Conservation (phyloP, 2,113 vertebrate species). For the Ctenomys sociabilis region DNA sequence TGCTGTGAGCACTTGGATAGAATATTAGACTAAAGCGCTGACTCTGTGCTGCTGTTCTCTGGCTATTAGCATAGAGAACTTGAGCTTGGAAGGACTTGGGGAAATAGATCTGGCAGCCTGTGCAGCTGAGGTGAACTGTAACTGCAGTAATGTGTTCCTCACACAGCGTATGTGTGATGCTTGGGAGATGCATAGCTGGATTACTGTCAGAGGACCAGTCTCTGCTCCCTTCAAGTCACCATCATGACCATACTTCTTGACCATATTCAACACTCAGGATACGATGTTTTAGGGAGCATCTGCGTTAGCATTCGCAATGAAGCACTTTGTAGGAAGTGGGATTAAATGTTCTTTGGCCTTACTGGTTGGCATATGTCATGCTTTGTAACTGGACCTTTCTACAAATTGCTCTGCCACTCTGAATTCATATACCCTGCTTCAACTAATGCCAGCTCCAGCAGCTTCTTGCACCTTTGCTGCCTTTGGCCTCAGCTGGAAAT, state of each 20-base stretch:
- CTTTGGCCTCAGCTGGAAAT: slow-evolving; percentile 76
- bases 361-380: slow-evolving; percentile 29
- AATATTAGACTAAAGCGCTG: background rate
- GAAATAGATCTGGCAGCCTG: background rate
- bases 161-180: background rate
- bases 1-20: background rate
- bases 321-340: slow-evolving; percentile 66
- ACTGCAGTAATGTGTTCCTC: slow-evolving; percentile 24
- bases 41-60: slow-evolving; percentile 41
- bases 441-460: slow-evolving; percentile 40
- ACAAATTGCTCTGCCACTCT: slow-evolving; percentile 54
- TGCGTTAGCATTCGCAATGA: slow-evolving; percentile 40
- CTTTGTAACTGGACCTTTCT: slow-evolving; percentile 53
- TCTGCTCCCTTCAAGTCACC: slow-evolving; percentile 33
- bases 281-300: slow-evolving; percentile 59
- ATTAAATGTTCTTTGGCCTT: background rate
- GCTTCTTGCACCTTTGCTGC: slow-evolving; percentile 75
- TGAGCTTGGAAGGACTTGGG: background rate
- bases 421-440: slow-evolving; percentile 49
- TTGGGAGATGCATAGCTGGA: background rate
- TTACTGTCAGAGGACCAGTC: background rate
- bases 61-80: background rate
- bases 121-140: background rate
- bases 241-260: slow-evolving; percentile 30
- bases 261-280: slow-evolving; percentile 65